Percentiles rank a stretch among this genome's conserved stretches.
Evolutionary conservation across 2,797 vertebrate species (phyloP).

Genomic region (Parambassis ranga): DNA sequence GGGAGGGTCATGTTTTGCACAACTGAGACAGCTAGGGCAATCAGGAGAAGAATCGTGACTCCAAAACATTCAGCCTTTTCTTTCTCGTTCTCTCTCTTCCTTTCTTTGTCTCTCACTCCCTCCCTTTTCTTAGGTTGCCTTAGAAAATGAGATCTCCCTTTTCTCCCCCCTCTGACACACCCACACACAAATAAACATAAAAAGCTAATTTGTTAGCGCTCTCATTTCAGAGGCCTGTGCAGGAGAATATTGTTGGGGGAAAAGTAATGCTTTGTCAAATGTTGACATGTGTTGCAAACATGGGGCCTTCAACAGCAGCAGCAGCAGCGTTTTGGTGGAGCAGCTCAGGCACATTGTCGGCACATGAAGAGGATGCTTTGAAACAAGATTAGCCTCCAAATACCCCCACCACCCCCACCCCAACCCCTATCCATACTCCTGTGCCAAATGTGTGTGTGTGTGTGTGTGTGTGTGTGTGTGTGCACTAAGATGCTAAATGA

Average conservation of each 20-base stretch:
- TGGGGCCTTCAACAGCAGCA: slow-evolving; percentile 69
- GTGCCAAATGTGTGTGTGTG: slow-evolving; percentile 57
- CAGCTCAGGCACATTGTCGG: slow-evolving; percentile 69
- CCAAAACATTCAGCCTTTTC: slow-evolving; percentile 67
- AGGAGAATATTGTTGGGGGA: slow-evolving; percentile 72
- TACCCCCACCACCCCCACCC: slow-evolving; percentile 25
- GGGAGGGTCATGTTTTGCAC: slow-evolving; percentile 79
- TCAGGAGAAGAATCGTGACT: slow-evolving; percentile 78
- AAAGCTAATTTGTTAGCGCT: slow-evolving; percentile 82
- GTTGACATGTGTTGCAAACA: slow-evolving; percentile 83
- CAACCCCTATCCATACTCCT: slow-evolving; percentile 31
- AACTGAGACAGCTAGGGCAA: slow-evolving; percentile 75
- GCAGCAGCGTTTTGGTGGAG: slow-evolving; percentile 62
- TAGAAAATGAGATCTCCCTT: slow-evolving; percentile 59
- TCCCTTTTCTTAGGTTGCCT: slow-evolving; percentile 40
- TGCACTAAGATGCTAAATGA: slow-evolving; percentile 58
- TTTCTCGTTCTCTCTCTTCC: slow-evolving; percentile 29
- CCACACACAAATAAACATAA: slow-evolving; percentile 83
- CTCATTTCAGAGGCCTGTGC: slow-evolving; percentile 76
- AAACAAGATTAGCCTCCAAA: slow-evolving; percentile 81
- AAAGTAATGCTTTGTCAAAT: slow-evolving; percentile 82
- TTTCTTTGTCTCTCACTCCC: slow-evolving; percentile 1
- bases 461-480: slow-evolving; percentile 8
- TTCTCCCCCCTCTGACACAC: slow-evolving; percentile 67
- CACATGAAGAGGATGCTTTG: slow-evolving; percentile 74